Percentiles rank a stretch among this genome's conserved stretches.
phyloP scores from a whole-genome alignment of 2,888 invertebrate genomes.

The Spisula solida region DNA sequence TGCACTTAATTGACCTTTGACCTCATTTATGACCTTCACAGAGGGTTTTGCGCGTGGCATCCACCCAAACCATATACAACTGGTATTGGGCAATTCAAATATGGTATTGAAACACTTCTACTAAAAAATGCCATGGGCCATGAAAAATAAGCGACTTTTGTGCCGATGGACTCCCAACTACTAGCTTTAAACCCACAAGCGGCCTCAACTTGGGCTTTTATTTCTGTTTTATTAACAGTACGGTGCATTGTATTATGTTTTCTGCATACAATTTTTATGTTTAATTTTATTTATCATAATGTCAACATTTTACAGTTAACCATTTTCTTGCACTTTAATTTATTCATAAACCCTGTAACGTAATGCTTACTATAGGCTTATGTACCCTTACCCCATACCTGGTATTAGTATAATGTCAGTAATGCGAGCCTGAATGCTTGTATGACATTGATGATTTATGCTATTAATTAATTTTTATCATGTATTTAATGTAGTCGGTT shows the following conservation, averaged over 20 bases:
- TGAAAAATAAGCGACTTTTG: too few relatives aligned
- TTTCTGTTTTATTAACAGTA: too few relatives aligned
- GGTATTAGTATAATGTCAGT: conserved; percentile 2
- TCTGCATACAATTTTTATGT: background rate
- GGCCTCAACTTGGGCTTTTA: too few relatives aligned
- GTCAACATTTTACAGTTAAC: background rate
- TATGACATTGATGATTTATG: conserved; percentile 8
- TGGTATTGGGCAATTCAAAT: too few relatives aligned
- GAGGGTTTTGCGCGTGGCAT: too few relatives aligned
- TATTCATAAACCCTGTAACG: background rate
- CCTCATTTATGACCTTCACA: too few relatives aligned
- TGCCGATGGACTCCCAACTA: too few relatives aligned
- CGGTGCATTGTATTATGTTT: background rate
- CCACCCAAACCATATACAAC: too few relatives aligned
- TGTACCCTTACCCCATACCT: background rate
- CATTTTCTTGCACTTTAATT: background rate
- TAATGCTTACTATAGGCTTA: background rate
- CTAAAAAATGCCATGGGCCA: too few relatives aligned
- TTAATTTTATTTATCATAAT: background rate
- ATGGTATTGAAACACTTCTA: too few relatives aligned
- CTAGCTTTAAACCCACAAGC: too few relatives aligned
- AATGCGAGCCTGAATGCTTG: background rate
- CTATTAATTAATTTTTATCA: conserved; percentile 13
- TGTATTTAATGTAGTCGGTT: background rate
- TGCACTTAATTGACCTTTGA: too few relatives aligned